Evolutionary conservation across 2,888 invertebrate species (phyloP).

Genomic region (Dexiosoma caninum): DNA sequence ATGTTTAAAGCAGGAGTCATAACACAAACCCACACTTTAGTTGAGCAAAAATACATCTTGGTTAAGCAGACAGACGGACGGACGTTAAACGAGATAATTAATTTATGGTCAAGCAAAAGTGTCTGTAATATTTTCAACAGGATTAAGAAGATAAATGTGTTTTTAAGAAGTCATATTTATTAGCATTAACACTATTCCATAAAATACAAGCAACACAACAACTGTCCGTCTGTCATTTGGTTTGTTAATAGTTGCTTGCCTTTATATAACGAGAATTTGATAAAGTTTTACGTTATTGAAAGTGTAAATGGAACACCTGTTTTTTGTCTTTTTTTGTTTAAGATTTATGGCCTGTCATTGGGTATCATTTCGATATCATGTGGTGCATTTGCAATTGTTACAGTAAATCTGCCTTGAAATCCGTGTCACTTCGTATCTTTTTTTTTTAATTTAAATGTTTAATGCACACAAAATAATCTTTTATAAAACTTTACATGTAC

Average conservation of each 20-base stretch:
- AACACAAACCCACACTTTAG: not conserved
- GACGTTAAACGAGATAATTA: not conserved
- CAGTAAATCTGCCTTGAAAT: conserved; percentile 26
- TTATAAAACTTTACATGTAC: not conserved
- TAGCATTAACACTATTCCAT: not conserved
- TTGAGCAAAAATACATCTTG: not conserved
- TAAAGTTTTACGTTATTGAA: not conserved
- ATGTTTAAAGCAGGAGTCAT: not conserved
- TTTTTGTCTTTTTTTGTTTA: not conserved
- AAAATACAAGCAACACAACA: not conserved
- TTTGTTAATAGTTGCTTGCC: not conserved
- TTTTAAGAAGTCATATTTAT: not conserved
- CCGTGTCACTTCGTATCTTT: not conserved
- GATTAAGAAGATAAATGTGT: not conserved
- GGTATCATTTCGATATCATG: conserved; percentile 4
- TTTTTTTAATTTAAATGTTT: conserved; percentile 31
- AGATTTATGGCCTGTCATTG: conserved; percentile 16
- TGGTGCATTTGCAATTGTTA: not conserved
- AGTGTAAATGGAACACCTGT: not conserved
- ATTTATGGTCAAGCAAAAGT: not conserved
- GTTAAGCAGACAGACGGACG: no score
- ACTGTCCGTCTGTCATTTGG: not conserved
- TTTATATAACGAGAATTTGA: not conserved
- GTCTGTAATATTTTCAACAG: not conserved
- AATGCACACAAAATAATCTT: not conserved